These are phyloP conservation scores for Macrosiphum euphorbiae DNA, from an alignment of 2,888 invertebrate genomes.

Conservation along the genomic window DNA sequence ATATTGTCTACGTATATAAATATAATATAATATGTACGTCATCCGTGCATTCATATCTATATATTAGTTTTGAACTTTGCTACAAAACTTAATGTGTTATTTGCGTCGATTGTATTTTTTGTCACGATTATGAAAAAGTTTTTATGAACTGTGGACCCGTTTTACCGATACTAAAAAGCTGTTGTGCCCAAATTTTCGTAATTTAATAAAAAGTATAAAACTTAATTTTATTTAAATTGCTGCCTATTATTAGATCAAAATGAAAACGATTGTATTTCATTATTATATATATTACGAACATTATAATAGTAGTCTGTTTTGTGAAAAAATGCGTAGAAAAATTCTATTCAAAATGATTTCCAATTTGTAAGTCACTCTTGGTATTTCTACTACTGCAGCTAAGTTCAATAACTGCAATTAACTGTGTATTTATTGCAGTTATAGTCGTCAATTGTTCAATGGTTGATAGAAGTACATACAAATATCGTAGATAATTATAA, in stretches of 20 bases:
- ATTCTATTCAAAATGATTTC: background rate
- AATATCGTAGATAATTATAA: background rate
- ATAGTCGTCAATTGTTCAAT: background rate
- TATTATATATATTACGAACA: background rate
- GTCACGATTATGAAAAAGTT: background rate
- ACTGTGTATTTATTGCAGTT: background rate
- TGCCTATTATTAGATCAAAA: background rate
- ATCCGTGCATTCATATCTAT: background rate
- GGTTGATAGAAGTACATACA: background rate
- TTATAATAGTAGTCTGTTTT: background rate
- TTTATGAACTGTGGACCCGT: background rate
- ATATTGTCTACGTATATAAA: background rate
- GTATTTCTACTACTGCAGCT: background rate
- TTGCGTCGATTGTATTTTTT: background rate
- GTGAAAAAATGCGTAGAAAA: background rate
- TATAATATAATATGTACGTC: background rate
- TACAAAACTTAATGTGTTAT: background rate
- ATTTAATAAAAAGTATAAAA: background rate
- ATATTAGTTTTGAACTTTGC: slow-evolving; percentile 5
- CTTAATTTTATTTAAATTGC: background rate
- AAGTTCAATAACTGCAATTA: background rate
- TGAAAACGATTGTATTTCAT: background rate
- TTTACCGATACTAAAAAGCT: background rate
- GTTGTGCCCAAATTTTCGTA: background rate
- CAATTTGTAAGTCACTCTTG: background rate